Evolutionary conservation across 1,140 invertebrate genomes (phyloP), one percentile per base, ranked within the genome.

Genomic region (Micrasema longulum): DNA sequence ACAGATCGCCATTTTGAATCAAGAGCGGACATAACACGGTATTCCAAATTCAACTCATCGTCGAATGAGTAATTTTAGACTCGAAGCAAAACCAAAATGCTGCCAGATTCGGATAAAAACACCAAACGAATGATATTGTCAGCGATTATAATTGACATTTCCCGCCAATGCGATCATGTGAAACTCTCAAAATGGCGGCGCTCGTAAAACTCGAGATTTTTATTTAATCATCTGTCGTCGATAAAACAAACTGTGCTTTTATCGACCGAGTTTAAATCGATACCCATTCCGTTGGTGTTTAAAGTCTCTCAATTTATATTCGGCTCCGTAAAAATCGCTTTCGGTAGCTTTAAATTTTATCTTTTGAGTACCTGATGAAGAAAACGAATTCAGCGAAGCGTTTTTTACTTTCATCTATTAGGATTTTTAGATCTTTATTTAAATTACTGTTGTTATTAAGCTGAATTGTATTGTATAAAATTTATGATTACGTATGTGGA

Each of bases 191-290:
- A 57, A 36, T 26, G 53, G 26, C 9, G 31, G 20, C 12, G 31
- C 26, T 36, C 2, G 36, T 57, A 57, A 57, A 57, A 57, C 20
- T 18, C 53, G 53, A 20, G 6, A n/a, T 12, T 18, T 57, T 57
- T 38, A 14, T 12, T 57, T 57, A 35, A 57, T 57, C 36, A n/a
- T 35, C 14, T 57, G 20, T 38, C 26, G 6, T 14, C 20, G 53
- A 57, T 57, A 57, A 57, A 35, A 14, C 53, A n/a, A n/a, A n/a
- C n/a, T n/a, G n/a, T n/a, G 53, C 35, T 57, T 57, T 57, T 36
- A 55, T 38, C 26, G 53, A 18, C 31, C 11, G 53, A 12, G 16
- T n/a, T 57, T 57, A 35, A 57, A 57, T 9, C 31, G 53, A 57
- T 38, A 57, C 36, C 53, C 14, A 35, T 35, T 16, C 31, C 14